Evolutionary conservation across 1,140 invertebrate genomes (phyloP).

Genomic region (Temnothorax longispinosus): DNA sequence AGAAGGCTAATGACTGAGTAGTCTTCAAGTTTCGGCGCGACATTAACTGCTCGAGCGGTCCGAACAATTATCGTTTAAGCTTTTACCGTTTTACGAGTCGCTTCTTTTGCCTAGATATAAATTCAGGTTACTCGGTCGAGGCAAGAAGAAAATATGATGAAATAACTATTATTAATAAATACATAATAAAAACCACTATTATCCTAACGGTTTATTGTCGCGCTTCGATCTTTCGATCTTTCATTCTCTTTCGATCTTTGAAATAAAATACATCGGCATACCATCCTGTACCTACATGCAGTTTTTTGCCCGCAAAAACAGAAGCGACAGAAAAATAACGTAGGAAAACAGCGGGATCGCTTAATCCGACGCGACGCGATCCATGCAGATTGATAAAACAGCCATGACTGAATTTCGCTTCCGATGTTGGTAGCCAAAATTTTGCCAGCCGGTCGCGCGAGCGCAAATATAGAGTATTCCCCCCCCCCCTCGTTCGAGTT

Average conservation of each 20-base stretch:
- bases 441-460: slow-evolving; percentile 38
- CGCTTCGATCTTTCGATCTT: not conserved
- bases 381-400: slow-evolving; percentile 57
- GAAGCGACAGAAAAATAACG: slow-evolving; percentile 32
- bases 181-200: not conserved
- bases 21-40: slow-evolving; percentile 57
- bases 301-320: slow-evolving; percentile 21
- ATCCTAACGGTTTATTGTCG: not conserved
- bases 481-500: slow-evolving; percentile 8
- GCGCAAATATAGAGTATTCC: slow-evolving; percentile 35
- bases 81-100: slow-evolving; percentile 45
- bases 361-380: slow-evolving; percentile 41
- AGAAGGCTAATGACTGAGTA: slow-evolving; percentile 63
- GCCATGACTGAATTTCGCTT: slow-evolving; percentile 53
- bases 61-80: slow-evolving; percentile 73
- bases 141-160: not conserved
- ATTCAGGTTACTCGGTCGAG: slow-evolving; percentile 47
- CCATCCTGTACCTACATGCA: not conserved
- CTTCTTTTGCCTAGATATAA: slow-evolving; percentile 27
- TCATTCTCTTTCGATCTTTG: not conserved
- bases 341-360: slow-evolving; percentile 59
- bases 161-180: not conserved
- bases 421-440: slow-evolving; percentile 36
- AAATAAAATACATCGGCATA: not conserved
- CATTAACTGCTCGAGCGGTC: slow-evolving; percentile 59